phyloP scores from a whole-genome alignment of 2,113 vertebrate species.

The Pedetes capensis region DNA sequence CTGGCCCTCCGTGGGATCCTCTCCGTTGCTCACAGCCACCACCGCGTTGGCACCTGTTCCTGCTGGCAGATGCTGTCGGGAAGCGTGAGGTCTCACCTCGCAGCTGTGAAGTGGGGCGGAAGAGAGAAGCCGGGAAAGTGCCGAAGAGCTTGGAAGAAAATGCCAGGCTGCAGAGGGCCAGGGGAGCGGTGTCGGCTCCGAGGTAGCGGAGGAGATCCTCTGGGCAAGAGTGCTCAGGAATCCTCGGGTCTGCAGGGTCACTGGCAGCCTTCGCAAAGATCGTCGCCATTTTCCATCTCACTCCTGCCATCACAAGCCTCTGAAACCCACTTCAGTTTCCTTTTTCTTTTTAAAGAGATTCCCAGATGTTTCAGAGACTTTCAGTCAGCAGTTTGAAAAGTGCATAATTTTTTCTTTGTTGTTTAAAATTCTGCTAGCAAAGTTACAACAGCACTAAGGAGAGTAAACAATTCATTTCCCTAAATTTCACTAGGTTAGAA shows the following conservation, averaged over 20 bases:
- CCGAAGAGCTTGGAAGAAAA: neutral
- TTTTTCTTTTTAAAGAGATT: neutral
- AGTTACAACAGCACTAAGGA: neutral
- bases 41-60: conserved; percentile 19
- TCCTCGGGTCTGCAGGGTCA: neutral
- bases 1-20: neutral
- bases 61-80: conserved; percentile 1
- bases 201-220: neutral
- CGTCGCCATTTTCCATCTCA: neutral
- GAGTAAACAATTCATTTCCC: neutral
- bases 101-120: conserved; percentile 44
- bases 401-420: neutral
- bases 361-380: neutral
- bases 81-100: conserved; percentile 20
- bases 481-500: neutral
- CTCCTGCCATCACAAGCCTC: neutral
- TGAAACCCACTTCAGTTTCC: neutral
- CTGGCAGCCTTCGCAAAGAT: neutral
- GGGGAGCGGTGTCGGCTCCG: neutral
- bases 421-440: neutral
- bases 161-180: neutral
- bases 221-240: fast-evolving
- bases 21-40: neutral
- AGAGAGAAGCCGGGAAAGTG: neutral
- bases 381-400: neutral